These are phyloP conservation scores for Phoxinus phoxinus DNA, from an alignment of 2,113 vertebrate species.

Conservation along the genomic window DNA sequence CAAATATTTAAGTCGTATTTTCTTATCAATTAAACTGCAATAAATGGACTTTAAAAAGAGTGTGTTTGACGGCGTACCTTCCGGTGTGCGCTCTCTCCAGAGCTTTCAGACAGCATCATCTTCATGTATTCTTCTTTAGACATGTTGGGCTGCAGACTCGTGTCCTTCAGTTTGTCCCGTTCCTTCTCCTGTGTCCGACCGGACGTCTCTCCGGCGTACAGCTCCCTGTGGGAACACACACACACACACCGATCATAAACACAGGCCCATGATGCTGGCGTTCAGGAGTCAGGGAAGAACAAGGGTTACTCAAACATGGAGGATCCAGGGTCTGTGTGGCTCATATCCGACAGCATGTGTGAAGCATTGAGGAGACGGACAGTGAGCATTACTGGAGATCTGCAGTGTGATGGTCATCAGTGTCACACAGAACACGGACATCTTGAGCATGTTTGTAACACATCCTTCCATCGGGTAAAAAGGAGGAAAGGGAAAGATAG, in stretches of 20 bases:
- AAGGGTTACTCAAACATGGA: conserved; percentile 40
- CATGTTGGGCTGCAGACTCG: conserved; percentile 81
- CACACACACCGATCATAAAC: not conserved
- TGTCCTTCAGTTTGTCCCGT: conserved; percentile 63
- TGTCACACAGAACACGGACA: conserved; percentile 13
- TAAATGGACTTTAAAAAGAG: too few relatives aligned
- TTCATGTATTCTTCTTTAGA: conserved; percentile 93
- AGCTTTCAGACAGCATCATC: conserved; percentile 85
- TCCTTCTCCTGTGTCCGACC: conserved; percentile 76
- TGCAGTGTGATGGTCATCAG: not conserved
- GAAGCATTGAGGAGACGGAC: not conserved
- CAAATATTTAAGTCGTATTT: too few relatives aligned
- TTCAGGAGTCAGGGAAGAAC: conserved; percentile 23
- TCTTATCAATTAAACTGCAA: too few relatives aligned
- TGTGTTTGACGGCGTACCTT: conserved; percentile 78
- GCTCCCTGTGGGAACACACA: conserved; percentile 72
- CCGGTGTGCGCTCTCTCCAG: conserved; percentile 81
- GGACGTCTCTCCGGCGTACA: conserved; percentile 81
- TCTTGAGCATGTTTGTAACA: conserved; percentile 1
- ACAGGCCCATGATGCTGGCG: not conserved
- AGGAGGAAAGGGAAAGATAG: not conserved
- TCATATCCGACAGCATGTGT: not conserved
- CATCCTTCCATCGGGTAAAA: not conserved
- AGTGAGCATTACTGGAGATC: not conserved
- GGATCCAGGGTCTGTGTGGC: not conserved